Conservation (phyloP, 2,797 vertebrate species). For the Channallabes apus region DNA sequence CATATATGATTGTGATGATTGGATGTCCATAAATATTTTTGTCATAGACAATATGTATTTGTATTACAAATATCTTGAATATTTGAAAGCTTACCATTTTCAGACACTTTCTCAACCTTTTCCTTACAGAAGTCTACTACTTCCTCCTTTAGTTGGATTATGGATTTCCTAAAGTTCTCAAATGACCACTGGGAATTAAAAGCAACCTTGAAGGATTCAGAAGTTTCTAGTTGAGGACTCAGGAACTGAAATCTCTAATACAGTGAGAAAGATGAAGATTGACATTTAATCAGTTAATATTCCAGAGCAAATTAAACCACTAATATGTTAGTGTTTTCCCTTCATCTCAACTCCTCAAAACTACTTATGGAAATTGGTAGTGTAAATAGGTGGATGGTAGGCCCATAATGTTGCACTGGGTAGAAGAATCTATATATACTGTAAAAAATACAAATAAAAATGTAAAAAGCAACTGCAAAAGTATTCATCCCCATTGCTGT, state of each 20-base stretch:
- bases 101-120: neutral
- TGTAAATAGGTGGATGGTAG: too few relatives aligned
- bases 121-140: constrained; percentile 5
- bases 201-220: constrained; percentile 1
- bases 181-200: constrained; percentile 25
- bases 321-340: neutral
- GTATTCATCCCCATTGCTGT: neutral
- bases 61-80: neutral
- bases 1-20: neutral
- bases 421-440: neutral
- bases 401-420: too few relatives aligned
- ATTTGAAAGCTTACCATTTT: constrained; percentile 22
- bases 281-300: neutral
- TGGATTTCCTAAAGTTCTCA: constrained; percentile 22
- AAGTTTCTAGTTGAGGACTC: neutral
- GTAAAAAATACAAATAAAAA: neutral
- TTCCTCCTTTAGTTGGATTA: constrained; percentile 25
- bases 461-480: neutral
- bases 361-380: too few relatives aligned
- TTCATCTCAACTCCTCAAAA: neutral
- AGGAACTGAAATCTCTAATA: constrained; percentile 30
- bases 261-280: neutral
- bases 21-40: neutral
- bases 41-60: neutral
- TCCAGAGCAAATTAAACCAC: neutral